Evolutionary conservation across 2,113 vertebrate genomes (phyloP), one percentile per base, ranked within the genome.

Genomic region (Zootoca vivipara): DNA sequence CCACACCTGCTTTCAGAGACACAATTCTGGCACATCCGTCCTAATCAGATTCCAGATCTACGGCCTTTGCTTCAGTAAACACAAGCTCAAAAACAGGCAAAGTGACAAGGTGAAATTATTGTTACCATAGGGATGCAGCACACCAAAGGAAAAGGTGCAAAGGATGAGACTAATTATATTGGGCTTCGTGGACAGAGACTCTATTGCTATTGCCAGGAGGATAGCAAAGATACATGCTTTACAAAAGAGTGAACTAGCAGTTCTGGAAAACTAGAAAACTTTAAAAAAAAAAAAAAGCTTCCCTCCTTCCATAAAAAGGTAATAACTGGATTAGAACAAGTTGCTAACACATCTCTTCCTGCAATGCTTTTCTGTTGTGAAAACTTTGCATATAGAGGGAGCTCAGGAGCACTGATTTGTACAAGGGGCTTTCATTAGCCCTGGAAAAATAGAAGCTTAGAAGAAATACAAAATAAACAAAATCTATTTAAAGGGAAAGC

Each of bases 71-170:
- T 95, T 93, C 91, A 86, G 78, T 86, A 93, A 91, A 91, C 88
- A 80, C 73, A 90, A 87, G 79, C 90, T 93, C 92, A 95, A 94
- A 72, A 94, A 91, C 90, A 62, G 85, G 82, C 79, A 85, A 96
- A 94, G 78, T 92, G 91, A 52, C 24, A 38, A 93, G 91, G 94
- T 86, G 88, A 94, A 93, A 94, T 95, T 90, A 94, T 96, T 93
- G 92, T 95, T 95, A 95, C 91, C 90, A 90, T 93, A 91, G 92
- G 82, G 90, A 93, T 90, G 83, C 30, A 78, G 67, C 70, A 83
- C 87, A 79, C 85, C 93, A 94, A 95, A 92, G 90, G 92, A 95
- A 96, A 95, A 92, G 95, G 93, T 92, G 93, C 92, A 93, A 91
- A 42, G 92, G 86, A 94, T 95, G 91, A 94, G 86, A 46, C 91